Conservation (phyloP, 2,797 vertebrate genomes). For the Apogon hyalosoma region DNA sequence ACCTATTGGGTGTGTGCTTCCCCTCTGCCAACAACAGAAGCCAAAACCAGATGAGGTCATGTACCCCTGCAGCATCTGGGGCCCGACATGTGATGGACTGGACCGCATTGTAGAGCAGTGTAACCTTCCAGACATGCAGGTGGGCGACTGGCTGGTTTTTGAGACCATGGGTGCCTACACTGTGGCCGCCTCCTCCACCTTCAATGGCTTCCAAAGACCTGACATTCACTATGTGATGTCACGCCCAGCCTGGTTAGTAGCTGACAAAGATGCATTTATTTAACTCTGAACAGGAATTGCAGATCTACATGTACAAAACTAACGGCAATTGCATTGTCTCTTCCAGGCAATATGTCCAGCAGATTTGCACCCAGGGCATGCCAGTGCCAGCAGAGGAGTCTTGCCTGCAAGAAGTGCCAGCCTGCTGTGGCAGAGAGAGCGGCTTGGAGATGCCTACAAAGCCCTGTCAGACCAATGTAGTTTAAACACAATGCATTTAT, state of each 20-base stretch:
- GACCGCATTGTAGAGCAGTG: slow-evolving; percentile 95
- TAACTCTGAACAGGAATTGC: not conserved
- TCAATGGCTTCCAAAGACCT: slow-evolving; percentile 97
- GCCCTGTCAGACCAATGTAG: slow-evolving; percentile 86
- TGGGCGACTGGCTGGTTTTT: slow-evolving; percentile 97
- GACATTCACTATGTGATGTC: slow-evolving; percentile 94
- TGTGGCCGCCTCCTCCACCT: slow-evolving; percentile 93
- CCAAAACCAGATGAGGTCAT: slow-evolving; percentile 92
- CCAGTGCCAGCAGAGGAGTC: slow-evolving; percentile 83
- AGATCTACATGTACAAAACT: not conserved
- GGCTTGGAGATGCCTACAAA: slow-evolving; percentile 86
- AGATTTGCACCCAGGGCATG: slow-evolving; percentile 85
- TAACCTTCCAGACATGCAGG: slow-evolving; percentile 90
- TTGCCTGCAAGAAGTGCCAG: slow-evolving; percentile 79
- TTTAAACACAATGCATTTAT: slow-evolving; percentile 58
- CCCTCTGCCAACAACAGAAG: slow-evolving; percentile 77
- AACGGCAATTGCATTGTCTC: slow-evolving; percentile 9
- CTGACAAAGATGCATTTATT: not conserved
- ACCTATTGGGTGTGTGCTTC: not conserved
- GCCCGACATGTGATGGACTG: slow-evolving; percentile 95
- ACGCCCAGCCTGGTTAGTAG: slow-evolving; percentile 90
- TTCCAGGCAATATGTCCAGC: slow-evolving; percentile 91
- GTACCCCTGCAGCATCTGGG: slow-evolving; percentile 96
- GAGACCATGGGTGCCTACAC: slow-evolving; percentile 99
- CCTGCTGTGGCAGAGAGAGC: slow-evolving; percentile 91